Percentiles rank a stretch among this genome's conserved stretches.
Conservation (phyloP, 2,888 invertebrate genomes). For the Periphyllus acericola region DNA sequence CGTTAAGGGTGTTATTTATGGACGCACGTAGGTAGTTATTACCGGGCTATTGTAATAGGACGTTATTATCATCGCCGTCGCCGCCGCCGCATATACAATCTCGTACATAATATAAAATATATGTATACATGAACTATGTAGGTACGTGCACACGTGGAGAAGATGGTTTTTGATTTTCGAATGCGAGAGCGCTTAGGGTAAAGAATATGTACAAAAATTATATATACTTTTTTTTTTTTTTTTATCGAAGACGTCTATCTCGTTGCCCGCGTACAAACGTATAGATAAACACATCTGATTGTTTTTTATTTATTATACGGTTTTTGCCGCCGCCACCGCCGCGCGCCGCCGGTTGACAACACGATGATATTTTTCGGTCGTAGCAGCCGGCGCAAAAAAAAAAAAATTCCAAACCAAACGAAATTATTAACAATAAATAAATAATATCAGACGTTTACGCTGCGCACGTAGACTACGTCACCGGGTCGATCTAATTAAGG, state of each 20-base stretch:
- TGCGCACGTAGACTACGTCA: not conserved
- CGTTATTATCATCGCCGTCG: conserved; percentile 51
- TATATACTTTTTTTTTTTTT: not conserved
- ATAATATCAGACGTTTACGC: not conserved
- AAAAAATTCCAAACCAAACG: not conserved
- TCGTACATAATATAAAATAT: not conserved
- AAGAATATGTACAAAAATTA: conserved; percentile 7
- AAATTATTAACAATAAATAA: conserved; percentile 15
- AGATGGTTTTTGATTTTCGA: not conserved
- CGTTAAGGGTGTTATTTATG: conserved; percentile 62
- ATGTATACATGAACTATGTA: not conserved
- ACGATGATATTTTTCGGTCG: not conserved
- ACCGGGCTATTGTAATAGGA: conserved; percentile 56
- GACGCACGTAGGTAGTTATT: conserved; percentile 56
- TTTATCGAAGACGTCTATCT: conserved; percentile 44
- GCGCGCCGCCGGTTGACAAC: not conserved
- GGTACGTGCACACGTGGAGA: not conserved
- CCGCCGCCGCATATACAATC: not conserved
- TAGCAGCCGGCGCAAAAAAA: conserved; percentile 40
- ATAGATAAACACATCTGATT: conserved; percentile 45
- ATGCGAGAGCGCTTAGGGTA: not conserved
- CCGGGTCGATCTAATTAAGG: conserved; percentile 11
- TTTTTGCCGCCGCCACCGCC: conserved; percentile 19
- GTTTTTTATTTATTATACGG: conserved; percentile 27
- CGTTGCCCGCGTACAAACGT: not conserved